Percentiles rank a stretch among this genome's conserved stretches.
These are phyloP conservation scores for Hippocampus guttulatus DNA, from an alignment of 2,113 vertebrate species.

Conservation along the genomic window DNA sequence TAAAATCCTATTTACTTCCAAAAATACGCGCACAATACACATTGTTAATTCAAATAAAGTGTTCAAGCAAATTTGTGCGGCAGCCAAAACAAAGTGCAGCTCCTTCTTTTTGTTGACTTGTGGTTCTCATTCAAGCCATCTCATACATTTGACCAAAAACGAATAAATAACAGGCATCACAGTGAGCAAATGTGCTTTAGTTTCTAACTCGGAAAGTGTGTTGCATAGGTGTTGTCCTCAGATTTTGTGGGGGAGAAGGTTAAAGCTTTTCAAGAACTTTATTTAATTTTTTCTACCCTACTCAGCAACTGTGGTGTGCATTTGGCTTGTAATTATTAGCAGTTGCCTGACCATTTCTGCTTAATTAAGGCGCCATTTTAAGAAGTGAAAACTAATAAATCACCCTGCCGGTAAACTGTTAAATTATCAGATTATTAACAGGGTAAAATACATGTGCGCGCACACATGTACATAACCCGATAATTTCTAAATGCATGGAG, in stretches of 20 bases:
- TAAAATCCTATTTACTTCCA: slow-evolving; percentile 22
- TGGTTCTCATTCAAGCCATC: background rate
- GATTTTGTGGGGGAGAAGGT: slow-evolving; percentile 6
- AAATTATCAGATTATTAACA: background rate
- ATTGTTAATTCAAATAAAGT: slow-evolving; percentile 16
- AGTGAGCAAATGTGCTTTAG: background rate
- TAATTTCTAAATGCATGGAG: slow-evolving; percentile 1
- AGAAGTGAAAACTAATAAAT: slow-evolving; percentile 12
- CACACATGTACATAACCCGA: background rate
- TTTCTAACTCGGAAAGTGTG: slow-evolving; percentile 15
- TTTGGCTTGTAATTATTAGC: slow-evolving; percentile 16
- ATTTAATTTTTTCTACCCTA: slow-evolving; percentile 22
- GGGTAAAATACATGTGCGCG: background rate
- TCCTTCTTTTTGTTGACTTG: background rate
- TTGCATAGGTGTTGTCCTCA: slow-evolving; percentile 2
- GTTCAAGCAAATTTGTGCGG: background rate
- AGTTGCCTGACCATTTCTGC: slow-evolving; percentile 16
- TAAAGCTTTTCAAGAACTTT: slow-evolving; percentile 14
- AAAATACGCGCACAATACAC: background rate
- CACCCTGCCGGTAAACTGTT: slow-evolving; percentile 15
- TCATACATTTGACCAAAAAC: background rate
- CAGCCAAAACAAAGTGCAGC: background rate
- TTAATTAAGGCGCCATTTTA: slow-evolving; percentile 27
- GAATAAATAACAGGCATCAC: background rate
- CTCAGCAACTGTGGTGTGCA: slow-evolving; percentile 18